Base-by-base conservation (phyloP, 2,797 vertebrate species). In the Tokudaia tokunoshimensis region DNA sequence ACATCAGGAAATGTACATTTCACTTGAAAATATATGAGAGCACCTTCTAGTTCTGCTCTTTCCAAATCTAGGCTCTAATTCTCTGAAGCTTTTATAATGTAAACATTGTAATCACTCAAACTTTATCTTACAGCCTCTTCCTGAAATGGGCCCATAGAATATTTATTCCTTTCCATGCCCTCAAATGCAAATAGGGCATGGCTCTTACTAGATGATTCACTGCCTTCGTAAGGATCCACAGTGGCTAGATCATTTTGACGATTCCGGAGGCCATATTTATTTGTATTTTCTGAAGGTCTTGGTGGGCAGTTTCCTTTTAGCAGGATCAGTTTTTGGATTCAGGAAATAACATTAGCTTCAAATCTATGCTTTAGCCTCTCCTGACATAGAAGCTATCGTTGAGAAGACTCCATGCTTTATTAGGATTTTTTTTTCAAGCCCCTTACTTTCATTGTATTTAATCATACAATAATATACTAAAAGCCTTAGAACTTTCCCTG, bases 21-120 rank as follows among this genome's bases (percentile, higher is more conserved):
- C 75, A 91, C 70, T 96, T 93, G 17, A 70, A 94, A 95, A 92
- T 94, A 87, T 96, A 50, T 88, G 34, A 95, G 17, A 29, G 63
- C 67, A 78, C 20, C 24, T 85, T 91, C 52, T 81, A 95, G 86
- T 85, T 93, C 37, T 92, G 74, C 31, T 87, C 50, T 79, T 96
- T 50, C 78, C 89, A 94, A 92, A 78, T 91, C 41, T 82, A 88
- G 34, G 26, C 80, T 88, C 31, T 57, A 89, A 78, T 70, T 97
- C 50, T 75, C 59, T 22, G 80, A 88, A 84, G 0, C 24, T 86
- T 94, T 76, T 31, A 8, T 57, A 72, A 47, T 74, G 37, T 81
- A 29, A 34, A 95, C 34, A 10, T 12, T 41, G 10, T 57, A 70
- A 52, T 59, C 65, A 37, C 9, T 65, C 14, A 55, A 52, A 8